Conservation (phyloP, 2,888 invertebrate species). For the Holacanthella duospinosa region DNA sequence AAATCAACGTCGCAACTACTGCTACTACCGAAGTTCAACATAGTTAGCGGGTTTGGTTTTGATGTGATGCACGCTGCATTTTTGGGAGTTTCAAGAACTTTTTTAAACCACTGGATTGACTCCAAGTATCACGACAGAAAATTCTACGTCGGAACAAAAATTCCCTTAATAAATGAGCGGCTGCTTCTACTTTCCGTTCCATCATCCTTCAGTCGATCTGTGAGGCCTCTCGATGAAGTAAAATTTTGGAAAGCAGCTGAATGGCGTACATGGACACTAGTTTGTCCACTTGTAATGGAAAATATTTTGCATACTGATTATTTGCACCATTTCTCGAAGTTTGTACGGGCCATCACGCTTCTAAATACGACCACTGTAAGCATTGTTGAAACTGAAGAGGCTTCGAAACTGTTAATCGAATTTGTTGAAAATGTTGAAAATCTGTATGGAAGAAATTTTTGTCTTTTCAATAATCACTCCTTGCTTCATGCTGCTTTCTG, state of each 20-base stretch:
- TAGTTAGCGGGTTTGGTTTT: neutral
- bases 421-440: neutral
- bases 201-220: neutral
- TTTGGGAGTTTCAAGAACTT: neutral
- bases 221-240: neutral
- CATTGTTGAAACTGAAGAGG: neutral
- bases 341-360: slow-evolving; percentile 3
- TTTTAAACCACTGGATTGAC: neutral
- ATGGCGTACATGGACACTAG: neutral
- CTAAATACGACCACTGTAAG: neutral
- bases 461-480: slow-evolving; percentile 5
- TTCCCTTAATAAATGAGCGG: neutral
- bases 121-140: neutral
- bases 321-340: neutral
- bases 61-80: neutral
- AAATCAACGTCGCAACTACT: slow-evolving; percentile 5
- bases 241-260: neutral
- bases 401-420: neutral
- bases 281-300: neutral
- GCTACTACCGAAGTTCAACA: slow-evolving; percentile 1
- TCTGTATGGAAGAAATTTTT: slow-evolving; percentile 6
- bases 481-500: slow-evolving; percentile 2
- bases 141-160: neutral
- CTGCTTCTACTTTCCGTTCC: neutral
- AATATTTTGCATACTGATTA: neutral